phyloP scores from a whole-genome alignment of 2,797 vertebrate genomes.

The Erethizon dorsatum region DNA sequence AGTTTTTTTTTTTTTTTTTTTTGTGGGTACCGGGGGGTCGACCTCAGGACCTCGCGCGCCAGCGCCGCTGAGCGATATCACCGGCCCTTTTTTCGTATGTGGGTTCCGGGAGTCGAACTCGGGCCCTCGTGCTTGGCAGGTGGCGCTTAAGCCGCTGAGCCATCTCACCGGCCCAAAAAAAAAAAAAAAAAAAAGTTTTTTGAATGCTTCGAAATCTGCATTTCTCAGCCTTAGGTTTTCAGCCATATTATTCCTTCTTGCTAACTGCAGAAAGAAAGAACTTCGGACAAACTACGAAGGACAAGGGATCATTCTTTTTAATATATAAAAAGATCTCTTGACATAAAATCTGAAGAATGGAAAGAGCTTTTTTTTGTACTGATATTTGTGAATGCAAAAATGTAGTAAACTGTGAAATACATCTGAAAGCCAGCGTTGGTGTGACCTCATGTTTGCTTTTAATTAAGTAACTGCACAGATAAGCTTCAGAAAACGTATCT shows the following conservation, averaged over 20 bases:
- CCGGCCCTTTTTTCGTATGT: too few relatives aligned
- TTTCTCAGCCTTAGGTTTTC: background rate
- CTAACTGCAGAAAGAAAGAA: background rate
- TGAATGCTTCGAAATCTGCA: background rate
- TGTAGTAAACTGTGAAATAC: background rate
- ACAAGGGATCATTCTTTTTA: background rate
- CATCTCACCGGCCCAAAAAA: too few relatives aligned
- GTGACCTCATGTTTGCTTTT: background rate
- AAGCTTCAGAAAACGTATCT: background rate
- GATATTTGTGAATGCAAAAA: background rate
- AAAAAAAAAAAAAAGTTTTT: conserved; percentile 1
- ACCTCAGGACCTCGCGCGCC: too few relatives aligned
- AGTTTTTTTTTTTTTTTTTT: too few relatives aligned
- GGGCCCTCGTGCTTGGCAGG: too few relatives aligned
- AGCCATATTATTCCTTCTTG: background rate
- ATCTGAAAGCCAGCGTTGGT: background rate
- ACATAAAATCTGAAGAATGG: background rate
- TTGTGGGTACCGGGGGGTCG: too few relatives aligned
- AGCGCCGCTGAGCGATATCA: too few relatives aligned
- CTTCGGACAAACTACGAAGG: background rate
- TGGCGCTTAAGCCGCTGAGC: too few relatives aligned
- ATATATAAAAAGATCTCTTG: background rate
- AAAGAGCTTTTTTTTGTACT: background rate
- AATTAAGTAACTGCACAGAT: background rate
- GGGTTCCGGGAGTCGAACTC: too few relatives aligned